These are phyloP conservation scores for Calephelis virginiensis DNA, from an alignment of 1,140 invertebrate genomes.

Conservation along the genomic window DNA sequence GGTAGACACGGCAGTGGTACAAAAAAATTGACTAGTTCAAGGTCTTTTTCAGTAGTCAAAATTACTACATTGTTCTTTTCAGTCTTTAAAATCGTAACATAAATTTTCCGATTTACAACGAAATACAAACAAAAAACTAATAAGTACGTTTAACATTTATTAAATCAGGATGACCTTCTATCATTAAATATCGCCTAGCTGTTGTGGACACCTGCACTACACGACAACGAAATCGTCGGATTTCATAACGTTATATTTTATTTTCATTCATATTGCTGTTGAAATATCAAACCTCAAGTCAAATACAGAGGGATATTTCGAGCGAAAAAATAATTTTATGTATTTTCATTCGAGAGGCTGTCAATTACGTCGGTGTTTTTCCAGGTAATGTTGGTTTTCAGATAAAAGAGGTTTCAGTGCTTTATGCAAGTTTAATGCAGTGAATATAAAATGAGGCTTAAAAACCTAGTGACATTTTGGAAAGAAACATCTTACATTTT, in stretches of 20 bases:
- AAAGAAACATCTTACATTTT: background rate
- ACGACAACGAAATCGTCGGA: no score
- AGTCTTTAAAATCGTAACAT: no score
- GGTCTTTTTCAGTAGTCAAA: no score
- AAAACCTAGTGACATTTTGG: background rate
- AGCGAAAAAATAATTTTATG: background rate
- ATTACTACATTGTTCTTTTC: no score
- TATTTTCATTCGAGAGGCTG: background rate
- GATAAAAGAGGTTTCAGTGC: conserved; percentile 9
- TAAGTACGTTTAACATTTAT: no score
- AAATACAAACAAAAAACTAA: no score
- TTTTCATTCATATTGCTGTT: background rate
- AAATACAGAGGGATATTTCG: background rate
- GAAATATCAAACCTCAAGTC: background rate
- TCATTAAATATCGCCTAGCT: no score
- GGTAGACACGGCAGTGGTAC: no score
- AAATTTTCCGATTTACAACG: no score
- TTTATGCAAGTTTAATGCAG: conserved; percentile 1
- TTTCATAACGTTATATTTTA: background rate
- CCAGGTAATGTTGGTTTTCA: background rate
- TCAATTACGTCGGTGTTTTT: conserved; percentile 12
- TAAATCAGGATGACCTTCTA: no score
- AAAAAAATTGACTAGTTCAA: no score
- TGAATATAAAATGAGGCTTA: background rate
- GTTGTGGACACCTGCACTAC: no score